Evolutionary conservation across 2,113 vertebrate species (phyloP), one percentile per base, ranked within the genome.

Genomic region (Grammatotria lemairii): DNA sequence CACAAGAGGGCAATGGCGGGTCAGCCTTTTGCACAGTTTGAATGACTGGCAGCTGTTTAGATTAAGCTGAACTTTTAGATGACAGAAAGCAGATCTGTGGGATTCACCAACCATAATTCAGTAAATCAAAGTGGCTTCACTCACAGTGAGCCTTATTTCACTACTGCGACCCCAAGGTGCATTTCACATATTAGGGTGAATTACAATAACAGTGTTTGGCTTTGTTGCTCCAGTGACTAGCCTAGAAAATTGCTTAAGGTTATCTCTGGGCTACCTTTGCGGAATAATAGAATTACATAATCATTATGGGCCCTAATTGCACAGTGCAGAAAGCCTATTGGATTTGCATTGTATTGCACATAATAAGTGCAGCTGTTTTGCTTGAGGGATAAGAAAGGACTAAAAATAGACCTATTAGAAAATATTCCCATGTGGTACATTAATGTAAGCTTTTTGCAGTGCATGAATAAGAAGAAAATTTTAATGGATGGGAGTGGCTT

Each of bases 281-380:
- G 82, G 88, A 91, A 93, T 86, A 90, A 90, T 51, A 68, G 55
- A 75, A 93, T 95, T 93, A 93, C 86, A 63, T 92, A 92, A 94
- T 91, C 79, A 26, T 84, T 38, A 78, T 11, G 45, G 87, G 5
- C 68, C 86, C 55, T 94, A 93, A 95, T 91, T 93, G 93, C 89
- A 82, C 81, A 19, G 57, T 23, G 45, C 47, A 87, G 80, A 60
- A 4, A 80, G 53, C 49, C 85, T 80, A 91, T 93, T 90, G 90
- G 86, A 85, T 94, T 91, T 88, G 89, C 81, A 87, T 93, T 94
- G 90, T 90, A 86, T 91, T 87, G 91, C 60, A 88, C 90, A 94
- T 85, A 95, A 94, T 92, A 92, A 89, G 88, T 84, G 90, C 92
- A 95, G 93, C 93, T 94, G 94, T 88, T 91, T 73, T 7, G 86